Percentiles rank a stretch among this genome's conserved stretches.
Evolutionary conservation across 2,797 vertebrate genomes (phyloP).

Genomic region (Novumbra hubbsi): DNA sequence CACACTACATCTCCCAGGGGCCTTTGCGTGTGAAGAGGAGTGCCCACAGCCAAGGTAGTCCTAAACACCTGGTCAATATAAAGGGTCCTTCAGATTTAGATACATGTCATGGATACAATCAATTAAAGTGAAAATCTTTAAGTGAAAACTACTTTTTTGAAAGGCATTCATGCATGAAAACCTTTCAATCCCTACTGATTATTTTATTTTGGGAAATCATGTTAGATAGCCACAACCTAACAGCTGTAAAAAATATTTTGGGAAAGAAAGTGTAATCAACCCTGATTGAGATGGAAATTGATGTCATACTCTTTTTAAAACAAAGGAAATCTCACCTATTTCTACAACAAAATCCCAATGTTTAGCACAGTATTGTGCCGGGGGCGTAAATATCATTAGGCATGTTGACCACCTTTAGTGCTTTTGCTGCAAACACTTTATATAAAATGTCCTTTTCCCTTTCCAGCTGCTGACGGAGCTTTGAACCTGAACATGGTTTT

Average conservation of each 20-base stretch:
- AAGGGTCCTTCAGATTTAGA: neutral
- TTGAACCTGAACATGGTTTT: conserved; percentile 52
- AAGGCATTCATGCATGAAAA: neutral
- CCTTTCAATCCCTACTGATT: neutral
- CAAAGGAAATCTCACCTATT: too few relatives aligned
- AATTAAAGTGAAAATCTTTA: neutral
- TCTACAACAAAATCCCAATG: too few relatives aligned
- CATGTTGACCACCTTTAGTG: too few relatives aligned
- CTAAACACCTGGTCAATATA: neutral
- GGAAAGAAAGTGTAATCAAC: too few relatives aligned
- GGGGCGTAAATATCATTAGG: too few relatives aligned
- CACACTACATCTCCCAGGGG: conserved; percentile 73
- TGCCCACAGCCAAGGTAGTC: conserved; percentile 42
- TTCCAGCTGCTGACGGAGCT: conserved; percentile 32
- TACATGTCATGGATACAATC: neutral
- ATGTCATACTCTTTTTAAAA: too few relatives aligned
- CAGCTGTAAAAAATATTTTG: too few relatives aligned
- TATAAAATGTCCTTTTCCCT: neutral
- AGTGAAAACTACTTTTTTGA: neutral
- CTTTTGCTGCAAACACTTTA: neutral
- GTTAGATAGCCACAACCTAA: neutral
- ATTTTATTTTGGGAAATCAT: neutral
- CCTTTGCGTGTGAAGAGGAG: conserved; percentile 60
- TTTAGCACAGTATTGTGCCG: too few relatives aligned
- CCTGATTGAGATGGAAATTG: too few relatives aligned